Base-by-base conservation (phyloP, 2,113 vertebrate genomes). In the Ptyas mucosa region DNA sequence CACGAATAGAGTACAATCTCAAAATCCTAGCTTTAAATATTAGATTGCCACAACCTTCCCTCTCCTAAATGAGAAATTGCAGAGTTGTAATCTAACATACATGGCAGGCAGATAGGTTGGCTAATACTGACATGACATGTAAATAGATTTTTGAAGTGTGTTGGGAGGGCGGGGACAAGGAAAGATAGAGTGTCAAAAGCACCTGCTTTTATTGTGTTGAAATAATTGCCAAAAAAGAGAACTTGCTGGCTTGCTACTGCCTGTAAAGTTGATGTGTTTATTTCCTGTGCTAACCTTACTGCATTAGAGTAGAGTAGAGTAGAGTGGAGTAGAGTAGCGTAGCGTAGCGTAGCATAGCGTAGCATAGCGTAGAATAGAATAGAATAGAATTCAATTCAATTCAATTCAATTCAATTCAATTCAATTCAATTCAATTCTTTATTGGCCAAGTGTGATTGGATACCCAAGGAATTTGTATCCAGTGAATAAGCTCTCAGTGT, bases 301-400 rank as follows among this genome's bases (percentile, higher is more conserved):
- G n/a, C 6, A 75, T 14, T 64, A 14, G 26, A 69, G 12, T n/a
- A 15, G 61, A n/a, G 0, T 5, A 14, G 26, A n/a, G 8, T 1
- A 6, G 26, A n/a, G n/a, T n/a, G n/a, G n/a, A n/a, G n/a, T 64
- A 14, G 26, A 69, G 12, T n/a, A 15, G 61, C n/a, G 0, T 5
- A 14, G 26, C n/a, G 8, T 1, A 6, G 26, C 5, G 8, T 1
- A 0, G 43, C 43, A 3, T 43, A 3, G 43, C 43, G 1, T 3
- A 26, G 57, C 26, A 1, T 8, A 23, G 55, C 8, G 5, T 8
- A 23, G 55, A 8, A 26, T 1, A 26, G 58, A 57, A 57, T 21
- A 57, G 55, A 61, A 10, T 46, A 4, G 3, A 46, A 46, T 46
- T 46, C 43, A 46, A 5, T 46, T 46, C 43, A 46, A 46, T 46